Evolutionary conservation across 1,140 invertebrate genomes (phyloP).

Genomic region (Trichoplusia ni): DNA sequence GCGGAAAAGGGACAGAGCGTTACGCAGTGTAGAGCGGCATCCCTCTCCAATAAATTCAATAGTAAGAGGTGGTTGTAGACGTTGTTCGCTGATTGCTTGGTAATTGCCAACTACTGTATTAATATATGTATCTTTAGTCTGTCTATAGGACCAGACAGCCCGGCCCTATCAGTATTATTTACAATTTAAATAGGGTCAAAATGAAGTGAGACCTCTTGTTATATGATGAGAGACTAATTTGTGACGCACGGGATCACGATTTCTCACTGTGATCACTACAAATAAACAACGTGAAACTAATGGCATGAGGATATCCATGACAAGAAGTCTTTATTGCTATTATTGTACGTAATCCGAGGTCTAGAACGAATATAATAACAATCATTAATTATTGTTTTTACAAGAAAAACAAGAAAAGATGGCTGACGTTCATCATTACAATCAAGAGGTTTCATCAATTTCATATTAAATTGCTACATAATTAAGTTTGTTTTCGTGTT

Average conservation of each 20-base stretch:
- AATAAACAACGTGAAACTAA: conserved; percentile 23
- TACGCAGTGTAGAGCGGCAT: no score
- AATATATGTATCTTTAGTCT: neutral
- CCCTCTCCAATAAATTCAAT: no score
- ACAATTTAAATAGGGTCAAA: conserved; percentile 41
- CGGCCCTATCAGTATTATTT: conserved; percentile 13
- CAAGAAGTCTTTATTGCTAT: conserved; percentile 32
- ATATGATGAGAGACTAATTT: conserved; percentile 36
- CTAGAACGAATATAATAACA: neutral
- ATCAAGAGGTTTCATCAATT: neutral
- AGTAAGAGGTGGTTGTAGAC: no score
- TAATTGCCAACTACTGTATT: neutral
- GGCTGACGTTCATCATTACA: no score
- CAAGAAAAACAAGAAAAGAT: no score
- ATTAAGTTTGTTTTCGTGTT: conserved; percentile 3
- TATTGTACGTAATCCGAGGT: neutral
- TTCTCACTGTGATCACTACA: neutral
- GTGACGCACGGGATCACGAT: conserved; percentile 51
- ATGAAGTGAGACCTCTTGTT: conserved; percentile 34
- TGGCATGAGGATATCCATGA: conserved; percentile 38
- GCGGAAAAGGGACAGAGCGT: no score
- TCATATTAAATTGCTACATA: neutral
- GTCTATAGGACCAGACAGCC: neutral
- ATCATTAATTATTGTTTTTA: neutral
- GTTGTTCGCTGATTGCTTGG: neutral